phyloP scores from a whole-genome alignment of 2,797 vertebrate species.

The Leptodactylus fallax region DNA sequence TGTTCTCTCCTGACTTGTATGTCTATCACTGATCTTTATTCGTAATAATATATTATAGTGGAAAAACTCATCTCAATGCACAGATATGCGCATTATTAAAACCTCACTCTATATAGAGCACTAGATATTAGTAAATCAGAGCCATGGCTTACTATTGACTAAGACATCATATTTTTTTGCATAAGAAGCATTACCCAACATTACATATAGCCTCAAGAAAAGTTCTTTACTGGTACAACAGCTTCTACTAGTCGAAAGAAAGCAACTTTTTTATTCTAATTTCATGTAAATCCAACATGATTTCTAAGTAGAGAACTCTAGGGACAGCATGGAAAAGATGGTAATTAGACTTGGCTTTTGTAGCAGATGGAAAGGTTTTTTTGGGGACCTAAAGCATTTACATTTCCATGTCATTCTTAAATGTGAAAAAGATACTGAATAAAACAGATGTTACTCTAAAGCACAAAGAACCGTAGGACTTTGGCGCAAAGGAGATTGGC shows the following conservation, averaged over 20 bases:
- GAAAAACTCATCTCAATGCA: too few species aligned
- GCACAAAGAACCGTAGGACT: slow-evolving; percentile 16
- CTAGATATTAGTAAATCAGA: background rate
- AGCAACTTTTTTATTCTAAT: slow-evolving; percentile 39
- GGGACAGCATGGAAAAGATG: slow-evolving; percentile 33
- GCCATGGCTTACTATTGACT: background rate
- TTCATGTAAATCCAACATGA: slow-evolving; percentile 48
- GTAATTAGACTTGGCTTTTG: slow-evolving; percentile 47
- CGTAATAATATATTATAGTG: too few species aligned
- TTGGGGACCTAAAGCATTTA: slow-evolving; percentile 32
- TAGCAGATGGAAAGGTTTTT: slow-evolving; percentile 50
- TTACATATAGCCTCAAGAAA: background rate
- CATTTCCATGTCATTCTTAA: slow-evolving; percentile 47
- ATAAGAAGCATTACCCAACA: background rate
- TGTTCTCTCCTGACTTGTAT: too few species aligned
- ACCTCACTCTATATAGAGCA: background rate
- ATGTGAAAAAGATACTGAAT: slow-evolving; percentile 38
- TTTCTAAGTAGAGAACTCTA: slow-evolving; percentile 42
- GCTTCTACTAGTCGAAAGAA: background rate
- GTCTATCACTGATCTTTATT: too few species aligned
- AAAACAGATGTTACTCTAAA: slow-evolving; percentile 50
- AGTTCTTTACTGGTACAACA: background rate
- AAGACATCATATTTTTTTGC: background rate
- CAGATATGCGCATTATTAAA: background rate
- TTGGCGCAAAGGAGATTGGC: slow-evolving; percentile 15